phyloP scores from a whole-genome alignment of 2,113 vertebrate species.

The Bubalus kerabau region DNA sequence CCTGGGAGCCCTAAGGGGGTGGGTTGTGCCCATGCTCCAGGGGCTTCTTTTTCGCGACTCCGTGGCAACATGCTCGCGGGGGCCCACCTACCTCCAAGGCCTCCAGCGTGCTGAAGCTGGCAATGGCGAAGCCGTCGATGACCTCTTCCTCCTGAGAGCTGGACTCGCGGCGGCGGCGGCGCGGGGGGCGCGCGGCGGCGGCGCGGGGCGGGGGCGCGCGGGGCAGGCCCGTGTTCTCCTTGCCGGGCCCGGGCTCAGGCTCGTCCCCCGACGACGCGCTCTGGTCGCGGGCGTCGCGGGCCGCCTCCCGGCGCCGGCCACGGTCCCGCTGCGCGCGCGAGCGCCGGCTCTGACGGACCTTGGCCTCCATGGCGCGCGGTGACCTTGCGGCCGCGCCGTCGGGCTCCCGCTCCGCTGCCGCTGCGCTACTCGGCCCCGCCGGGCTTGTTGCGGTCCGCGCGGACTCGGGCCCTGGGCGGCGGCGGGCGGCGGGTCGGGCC shows the following conservation, averaged over 20 bases:
- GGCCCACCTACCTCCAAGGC: slow-evolving; percentile 87
- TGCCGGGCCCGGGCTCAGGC: slow-evolving; percentile 87
- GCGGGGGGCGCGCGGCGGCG: slow-evolving; percentile 75
- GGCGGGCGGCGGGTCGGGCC: slow-evolving; percentile 36
- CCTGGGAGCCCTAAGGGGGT: background rate
- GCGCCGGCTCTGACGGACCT: slow-evolving; percentile 91
- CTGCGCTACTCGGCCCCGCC: slow-evolving; percentile 42
- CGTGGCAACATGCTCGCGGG: background rate
- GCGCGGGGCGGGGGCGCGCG: slow-evolving; percentile 74
- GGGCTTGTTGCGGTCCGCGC: background rate
- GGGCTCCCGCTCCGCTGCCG: slow-evolving; percentile 19
- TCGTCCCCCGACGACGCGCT: slow-evolving; percentile 92
- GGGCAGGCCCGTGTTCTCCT: slow-evolving; percentile 83
- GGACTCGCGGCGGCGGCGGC: slow-evolving; percentile 91
- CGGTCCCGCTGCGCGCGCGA: slow-evolving; percentile 90
- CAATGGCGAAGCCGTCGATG: slow-evolving; percentile 96
- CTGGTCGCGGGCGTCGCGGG: slow-evolving; percentile 85
- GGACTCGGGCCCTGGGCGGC: slow-evolving; percentile 25
- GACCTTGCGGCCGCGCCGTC: slow-evolving; percentile 18
- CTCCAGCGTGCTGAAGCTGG: slow-evolving; percentile 94
- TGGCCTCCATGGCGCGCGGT: slow-evolving; percentile 87
- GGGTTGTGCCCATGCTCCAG: background rate
- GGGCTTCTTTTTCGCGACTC: background rate
- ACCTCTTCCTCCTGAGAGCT: slow-evolving; percentile 96
- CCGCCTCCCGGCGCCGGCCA: slow-evolving; percentile 88